Evolutionary conservation across 2,113 vertebrate genomes (phyloP), one percentile per base, ranked within the genome.

Genomic region (Phainopepla nitens): DNA sequence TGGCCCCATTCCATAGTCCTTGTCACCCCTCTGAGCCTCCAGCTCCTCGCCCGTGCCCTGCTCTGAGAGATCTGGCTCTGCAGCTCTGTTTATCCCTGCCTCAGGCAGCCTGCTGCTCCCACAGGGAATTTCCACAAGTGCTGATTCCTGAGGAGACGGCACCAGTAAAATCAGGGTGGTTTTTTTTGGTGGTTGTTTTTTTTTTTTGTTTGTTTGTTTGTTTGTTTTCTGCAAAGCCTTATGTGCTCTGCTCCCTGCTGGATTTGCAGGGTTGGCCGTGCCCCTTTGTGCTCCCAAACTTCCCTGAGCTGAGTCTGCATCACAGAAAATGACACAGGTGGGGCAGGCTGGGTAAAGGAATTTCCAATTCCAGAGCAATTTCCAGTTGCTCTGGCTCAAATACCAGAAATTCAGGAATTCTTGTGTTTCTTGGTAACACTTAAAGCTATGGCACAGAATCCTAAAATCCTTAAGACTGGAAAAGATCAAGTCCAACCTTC

Each of bases 31-130:
- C 82, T 1, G 56, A 54, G 85, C 56, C 77, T 81, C 27, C 81
- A 60, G 58, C 82, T 51, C 78, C n/a, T 21, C 44, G 70, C 41
- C 0, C 0, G 2, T 22, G 23, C n/a, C 0, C 81, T 4, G 57
- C 80, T n/a, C 70, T 27, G 10, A 27, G 56, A 0, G 42, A 39
- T 18, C 80, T 36, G 91, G 27, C 5, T 42, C 28, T 49, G 1
- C 87, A 82, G 57, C 69, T 87, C 83, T 6, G 42, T 21, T 71
- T n/a, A 19, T 68, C 80, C 81, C 75, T 13, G 0, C 70, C 28
- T 72, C 36, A 4, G 21, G 2, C 72, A 56, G 76, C 91, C 42
- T 89, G 20, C 65, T 91, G 44, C 36, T 39, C 25, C 53, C 45
- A 11, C 72, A 9, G 81, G 15, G 29, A 27, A 25, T 69, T 69